These are phyloP conservation scores for Chiroxiphia lanceolata DNA, from an alignment of 2,797 vertebrate species.

Conservation along the genomic window DNA sequence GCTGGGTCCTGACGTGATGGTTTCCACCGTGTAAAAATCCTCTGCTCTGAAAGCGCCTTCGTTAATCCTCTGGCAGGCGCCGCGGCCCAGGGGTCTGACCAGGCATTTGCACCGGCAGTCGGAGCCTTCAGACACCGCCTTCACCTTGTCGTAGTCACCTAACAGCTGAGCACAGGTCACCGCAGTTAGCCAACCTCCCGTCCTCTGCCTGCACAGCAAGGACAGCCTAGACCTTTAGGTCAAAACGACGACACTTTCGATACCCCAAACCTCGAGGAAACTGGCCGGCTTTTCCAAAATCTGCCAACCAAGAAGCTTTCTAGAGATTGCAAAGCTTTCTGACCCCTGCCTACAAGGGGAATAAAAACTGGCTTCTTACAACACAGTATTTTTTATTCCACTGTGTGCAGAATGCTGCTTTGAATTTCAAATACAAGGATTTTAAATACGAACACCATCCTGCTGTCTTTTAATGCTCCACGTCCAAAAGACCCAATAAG, in stretches of 20 bases:
- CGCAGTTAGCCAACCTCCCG: not conserved
- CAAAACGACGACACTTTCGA: not conserved
- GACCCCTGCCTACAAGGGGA: not conserved
- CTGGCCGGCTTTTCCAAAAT: not conserved
- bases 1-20: slow-evolving; percentile 86
- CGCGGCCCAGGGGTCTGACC: slow-evolving; percentile 90
- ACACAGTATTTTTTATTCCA: not conserved
- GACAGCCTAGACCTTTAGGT: not conserved
- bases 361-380: slow-evolving; percentile 11
- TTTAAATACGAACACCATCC: not conserved
- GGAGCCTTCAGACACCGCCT: slow-evolving; percentile 92
- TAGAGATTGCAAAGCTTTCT: not conserved
- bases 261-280: not conserved
- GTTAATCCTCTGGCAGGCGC: slow-evolving; percentile 85
- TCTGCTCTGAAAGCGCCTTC: slow-evolving; percentile 78
- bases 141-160: slow-evolving; percentile 97
- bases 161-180: slow-evolving; percentile 82
- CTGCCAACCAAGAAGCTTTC: not conserved
- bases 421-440: not conserved
- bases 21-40: slow-evolving; percentile 92
- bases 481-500: not conserved
- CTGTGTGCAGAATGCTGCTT: accelerated
- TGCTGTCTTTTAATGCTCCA: not conserved
- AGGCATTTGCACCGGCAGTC: slow-evolving; percentile 97
- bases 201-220: not conserved